Evolutionary conservation across 1,140 invertebrate genomes (phyloP).

Genomic region (Hetaerina americana): DNA sequence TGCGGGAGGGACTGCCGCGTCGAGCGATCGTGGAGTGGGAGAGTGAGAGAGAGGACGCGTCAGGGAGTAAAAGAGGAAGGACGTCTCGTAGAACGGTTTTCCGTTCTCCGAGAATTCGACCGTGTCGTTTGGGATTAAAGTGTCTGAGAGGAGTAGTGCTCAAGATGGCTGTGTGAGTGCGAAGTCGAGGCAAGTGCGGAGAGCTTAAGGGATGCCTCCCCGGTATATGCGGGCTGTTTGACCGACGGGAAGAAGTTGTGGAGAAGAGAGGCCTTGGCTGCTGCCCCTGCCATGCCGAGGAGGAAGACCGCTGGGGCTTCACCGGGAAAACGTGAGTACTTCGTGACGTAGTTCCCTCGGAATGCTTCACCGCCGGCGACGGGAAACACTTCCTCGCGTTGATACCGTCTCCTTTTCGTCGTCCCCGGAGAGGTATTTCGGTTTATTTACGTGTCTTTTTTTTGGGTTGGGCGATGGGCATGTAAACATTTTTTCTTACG

Average conservation of each 20-base stretch:
- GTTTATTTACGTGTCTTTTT: no score
- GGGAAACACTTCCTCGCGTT: background rate
- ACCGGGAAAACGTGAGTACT: background rate
- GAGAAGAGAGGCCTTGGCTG: background rate
- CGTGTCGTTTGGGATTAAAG: background rate
- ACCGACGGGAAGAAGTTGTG: background rate
- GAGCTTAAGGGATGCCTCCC: background rate
- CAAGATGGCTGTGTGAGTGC: background rate
- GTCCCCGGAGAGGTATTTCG: background rate
- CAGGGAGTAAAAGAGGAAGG: background rate
- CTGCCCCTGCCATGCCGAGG: background rate
- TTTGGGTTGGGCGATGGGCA: no score
- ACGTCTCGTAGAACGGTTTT: background rate
- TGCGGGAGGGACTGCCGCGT: background rate
- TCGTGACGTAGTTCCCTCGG: no score
- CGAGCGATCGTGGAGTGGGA: background rate
- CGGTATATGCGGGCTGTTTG: background rate
- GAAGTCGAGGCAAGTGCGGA: background rate
- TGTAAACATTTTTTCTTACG: no score
- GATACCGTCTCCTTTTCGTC: background rate
- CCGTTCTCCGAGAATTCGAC: background rate
- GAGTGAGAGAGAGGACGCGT: background rate
- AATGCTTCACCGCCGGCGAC: background rate
- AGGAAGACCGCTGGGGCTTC: background rate
- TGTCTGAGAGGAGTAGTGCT: background rate